Percentiles rank a stretch among this genome's conserved stretches.
These are phyloP conservation scores for Zelleria hepariella DNA, from an alignment of 2,888 invertebrate genomes.

Conservation along the genomic window DNA sequence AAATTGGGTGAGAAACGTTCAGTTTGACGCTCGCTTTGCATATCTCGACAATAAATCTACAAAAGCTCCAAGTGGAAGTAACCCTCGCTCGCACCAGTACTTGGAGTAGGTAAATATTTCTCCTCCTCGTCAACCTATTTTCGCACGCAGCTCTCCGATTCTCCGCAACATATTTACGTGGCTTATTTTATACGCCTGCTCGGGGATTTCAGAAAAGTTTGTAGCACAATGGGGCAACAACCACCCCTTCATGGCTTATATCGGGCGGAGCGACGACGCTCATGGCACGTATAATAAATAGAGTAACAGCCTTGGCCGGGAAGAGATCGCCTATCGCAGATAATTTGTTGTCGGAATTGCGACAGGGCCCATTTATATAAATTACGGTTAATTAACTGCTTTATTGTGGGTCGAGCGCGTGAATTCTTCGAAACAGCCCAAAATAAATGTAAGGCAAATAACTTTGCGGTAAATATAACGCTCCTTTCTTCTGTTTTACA, in stretches of 20 bases:
- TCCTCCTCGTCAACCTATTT: conserved; percentile 19
- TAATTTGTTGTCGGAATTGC: conserved; percentile 53
- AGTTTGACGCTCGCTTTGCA: conserved; percentile 43
- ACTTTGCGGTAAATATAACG: neutral
- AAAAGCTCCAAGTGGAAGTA: conserved; percentile 17
- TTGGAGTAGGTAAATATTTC: conserved; percentile 27
- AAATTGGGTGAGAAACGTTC: conserved; percentile 51
- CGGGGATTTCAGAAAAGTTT: neutral
- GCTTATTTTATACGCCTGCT: neutral
- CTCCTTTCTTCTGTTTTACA: neutral
- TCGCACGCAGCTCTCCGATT: neutral
- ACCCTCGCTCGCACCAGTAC: conserved; percentile 8
- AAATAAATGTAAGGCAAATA: conserved; percentile 27
- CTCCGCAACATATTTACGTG: neutral
- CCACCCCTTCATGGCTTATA: neutral
- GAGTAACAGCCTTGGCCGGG: conserved; percentile 20
- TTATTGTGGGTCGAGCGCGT: conserved; percentile 46
- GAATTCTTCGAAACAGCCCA: conserved; percentile 44
- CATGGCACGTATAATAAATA: conserved; percentile 2
- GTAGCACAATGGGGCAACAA: neutral
- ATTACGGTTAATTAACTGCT: conserved; percentile 59
- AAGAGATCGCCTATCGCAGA: conserved; percentile 47
- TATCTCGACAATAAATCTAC: conserved; percentile 44
- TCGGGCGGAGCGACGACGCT: neutral
- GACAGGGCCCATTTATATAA: conserved; percentile 52